Evolutionary conservation across 2,888 invertebrate species (phyloP).

Genomic region (Rotaria macrura): DNA sequence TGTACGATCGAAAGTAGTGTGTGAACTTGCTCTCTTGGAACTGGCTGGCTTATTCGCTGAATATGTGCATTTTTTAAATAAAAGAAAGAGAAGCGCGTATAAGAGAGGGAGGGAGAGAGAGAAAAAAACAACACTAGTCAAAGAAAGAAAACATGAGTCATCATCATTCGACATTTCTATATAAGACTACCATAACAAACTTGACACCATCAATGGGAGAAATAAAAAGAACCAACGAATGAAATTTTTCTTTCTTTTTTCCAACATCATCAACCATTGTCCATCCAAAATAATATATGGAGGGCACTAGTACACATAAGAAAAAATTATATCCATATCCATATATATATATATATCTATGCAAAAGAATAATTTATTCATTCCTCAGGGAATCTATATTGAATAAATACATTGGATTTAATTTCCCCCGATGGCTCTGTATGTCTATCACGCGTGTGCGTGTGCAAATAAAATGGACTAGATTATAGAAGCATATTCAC

Average conservation of each 20-base stretch:
- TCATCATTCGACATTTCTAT: background rate
- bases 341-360: background rate
- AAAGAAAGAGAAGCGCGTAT: background rate
- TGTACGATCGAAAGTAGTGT: background rate
- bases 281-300: background rate
- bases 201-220: background rate
- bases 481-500: background rate
- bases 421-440: background rate
- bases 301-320: background rate
- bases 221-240: background rate
- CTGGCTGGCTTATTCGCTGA: background rate
- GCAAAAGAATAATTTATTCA: constrained; percentile 6
- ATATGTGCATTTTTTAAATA: background rate
- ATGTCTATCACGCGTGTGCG: background rate
- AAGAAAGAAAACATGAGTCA: background rate
- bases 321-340: background rate
- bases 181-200: background rate
- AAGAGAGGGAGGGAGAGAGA: background rate
- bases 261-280: background rate
- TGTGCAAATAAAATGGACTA: background rate
- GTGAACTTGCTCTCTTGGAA: background rate
- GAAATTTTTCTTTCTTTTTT: background rate
- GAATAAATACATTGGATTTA: background rate
- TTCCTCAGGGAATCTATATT: background rate
- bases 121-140: background rate